Evolutionary conservation across 2,113 vertebrate species (phyloP).

Genomic region (Brevimyrus niger): DNA sequence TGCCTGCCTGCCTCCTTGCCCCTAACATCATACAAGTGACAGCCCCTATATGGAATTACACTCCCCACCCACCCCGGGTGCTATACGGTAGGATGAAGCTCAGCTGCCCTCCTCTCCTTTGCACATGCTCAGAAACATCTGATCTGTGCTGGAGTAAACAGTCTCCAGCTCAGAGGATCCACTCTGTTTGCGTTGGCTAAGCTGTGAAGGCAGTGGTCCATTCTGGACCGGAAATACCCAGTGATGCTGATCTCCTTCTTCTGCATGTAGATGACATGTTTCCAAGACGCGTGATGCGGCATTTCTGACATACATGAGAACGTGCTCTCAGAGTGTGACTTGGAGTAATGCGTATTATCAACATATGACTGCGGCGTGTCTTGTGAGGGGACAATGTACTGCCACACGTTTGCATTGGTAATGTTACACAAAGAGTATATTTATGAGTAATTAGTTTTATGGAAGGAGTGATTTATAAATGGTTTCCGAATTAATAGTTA

Average conservation of each 20-base stretch:
- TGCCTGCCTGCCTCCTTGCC: conserved; percentile 67
- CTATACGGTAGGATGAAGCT: conserved; percentile 37
- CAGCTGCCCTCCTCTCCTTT: conserved; percentile 42
- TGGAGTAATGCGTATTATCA: not conserved
- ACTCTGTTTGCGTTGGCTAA: conserved; percentile 22
- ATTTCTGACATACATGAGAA: not conserved
- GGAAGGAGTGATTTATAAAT: not conserved
- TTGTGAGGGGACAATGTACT: not conserved
- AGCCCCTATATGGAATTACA: conserved; percentile 58
- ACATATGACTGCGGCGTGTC: not conserved
- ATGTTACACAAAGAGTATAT: not conserved
- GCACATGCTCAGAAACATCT: conserved; percentile 6
- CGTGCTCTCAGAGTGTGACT: not conserved
- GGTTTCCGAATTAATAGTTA: not conserved
- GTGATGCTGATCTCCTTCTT: not conserved
- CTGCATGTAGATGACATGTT: conserved; percentile 8
- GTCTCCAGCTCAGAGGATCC: conserved; percentile 32
- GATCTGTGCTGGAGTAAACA: conserved; percentile 18
- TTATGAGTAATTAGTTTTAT: not conserved
- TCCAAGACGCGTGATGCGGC: not conserved
- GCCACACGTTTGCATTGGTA: not conserved
- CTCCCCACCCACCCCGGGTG: not conserved
- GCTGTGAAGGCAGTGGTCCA: conserved; percentile 36
- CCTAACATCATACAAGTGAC: conserved; percentile 55
- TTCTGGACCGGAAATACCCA: not conserved